Evolutionary conservation across 2,113 vertebrate species (phyloP), one percentile per base, ranked within the genome.

Genomic region (Prionailurus viverrinus): DNA sequence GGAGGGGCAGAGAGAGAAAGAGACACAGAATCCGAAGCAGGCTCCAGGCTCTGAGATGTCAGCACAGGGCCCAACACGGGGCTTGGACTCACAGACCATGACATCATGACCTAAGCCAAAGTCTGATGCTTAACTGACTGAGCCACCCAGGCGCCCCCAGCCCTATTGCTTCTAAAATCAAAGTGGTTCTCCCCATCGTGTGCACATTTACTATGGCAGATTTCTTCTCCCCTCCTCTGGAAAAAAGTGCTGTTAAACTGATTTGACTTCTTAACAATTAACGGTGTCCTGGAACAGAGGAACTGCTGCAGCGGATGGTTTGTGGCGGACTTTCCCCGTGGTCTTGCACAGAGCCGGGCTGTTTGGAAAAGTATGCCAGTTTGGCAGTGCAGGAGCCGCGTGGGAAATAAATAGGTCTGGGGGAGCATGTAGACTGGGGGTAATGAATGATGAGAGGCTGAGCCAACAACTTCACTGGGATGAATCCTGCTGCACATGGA

Each of bases 401-500:
- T 11, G 61, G 81, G 74, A 78, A 94, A 88, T 81, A 79, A 87
- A 84, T 29, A 23, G 31, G 7, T 85, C 58, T 3, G 0, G 7
- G 82, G 89, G 13, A 94, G 71, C 36, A 73, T 80, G 68, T 79
- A 80, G 36, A 39, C 25, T 61, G 53, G 68, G 78, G 69, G 21
- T 66, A 78, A 53, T 63, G 84, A 65, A 82, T 68, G 66, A 48
- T 79, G 96, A 88, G 94, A 95, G 69, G 83, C 21, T 55, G 39
- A 85, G 69, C 83, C 58, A 94, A 63, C 53, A 11, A 7, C 81
- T 92, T 89, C 41, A 80, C 82, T 21, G 0, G 29, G 27, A 94
- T 96, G 94, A 90, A 90, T 93, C 69, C 94, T 63, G 36, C 74
- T 96, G 94, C 74, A 36, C 82, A 4, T 48, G 69, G 74, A 89